Evolutionary conservation across 1,140 invertebrate species (phyloP), one percentile per base, ranked within the genome.

Genomic region (Tenebrio molitor): DNA sequence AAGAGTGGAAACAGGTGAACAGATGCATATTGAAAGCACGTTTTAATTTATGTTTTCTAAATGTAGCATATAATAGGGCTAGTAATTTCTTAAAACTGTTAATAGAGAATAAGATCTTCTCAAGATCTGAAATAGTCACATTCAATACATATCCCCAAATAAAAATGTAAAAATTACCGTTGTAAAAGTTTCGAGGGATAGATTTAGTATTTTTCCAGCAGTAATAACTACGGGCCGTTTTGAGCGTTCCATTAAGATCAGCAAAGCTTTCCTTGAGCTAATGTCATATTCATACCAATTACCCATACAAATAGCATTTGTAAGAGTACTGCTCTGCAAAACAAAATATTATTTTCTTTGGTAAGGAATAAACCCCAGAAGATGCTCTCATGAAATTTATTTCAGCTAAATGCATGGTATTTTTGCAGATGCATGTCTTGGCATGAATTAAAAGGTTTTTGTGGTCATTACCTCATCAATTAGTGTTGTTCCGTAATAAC

Each of bases 191-290:
- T 39, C 62, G 8, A 74, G 16, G 21, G 62, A 71, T 1, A 74
- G 14, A 10, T 44, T 34, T 1, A 74, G 65, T 19, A 71, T 8
- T 19, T 65, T 70, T 16, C 68, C 72, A 39, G 69, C 69, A 1
- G 58, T 65, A 14, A 71, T 8, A 21, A 17, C 7, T 5, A 74
- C 34, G 5, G 72, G 72, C 19, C 39, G 19, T 50, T 71, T 71
- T 14, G 63, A 19, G 15, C 72, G 16, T 71, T 71, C 69, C 72
- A 74, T 74, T 7, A 74, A n/a, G 6, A 66, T 74, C 4, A 65
- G 5, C 8, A 74, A 16, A n/a, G 58, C 69, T 39, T 65, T 71
- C 29, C 71, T 71, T n/a, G 62, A 71, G 46, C 66, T 71, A 23
- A 23, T 16, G 29, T 64, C 68, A 66, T 12, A 71, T 12, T 64